Evolutionary conservation across 2,888 invertebrate genomes (phyloP), one percentile per base, ranked within the genome.

Genomic region (Helleia helle): DNA sequence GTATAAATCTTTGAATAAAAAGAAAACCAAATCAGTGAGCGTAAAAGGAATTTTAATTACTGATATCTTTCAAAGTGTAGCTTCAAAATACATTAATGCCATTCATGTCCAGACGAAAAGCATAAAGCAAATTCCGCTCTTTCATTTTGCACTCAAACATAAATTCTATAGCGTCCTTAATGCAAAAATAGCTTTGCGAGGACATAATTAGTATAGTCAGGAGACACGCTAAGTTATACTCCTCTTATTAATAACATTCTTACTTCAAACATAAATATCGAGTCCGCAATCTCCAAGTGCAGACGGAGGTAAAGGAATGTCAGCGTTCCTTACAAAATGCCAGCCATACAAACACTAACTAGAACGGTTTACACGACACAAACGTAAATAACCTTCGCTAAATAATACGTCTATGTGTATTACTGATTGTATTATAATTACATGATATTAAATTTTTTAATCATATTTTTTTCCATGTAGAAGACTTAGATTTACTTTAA

Each of bases 171-270:
- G 49, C 51, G 30, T 22, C 28, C 24, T 24, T 22, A 40, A 38
- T 28, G 39, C 49, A 18, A 52, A 53, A 52, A 53, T 54, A 55
- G 45, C 52, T 12, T 43, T 41, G 44, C 38, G 44, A 42, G 43
- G 39, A 36, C 37, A 48, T 51, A 62, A 66, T 67, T 64, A 65
- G 60, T 58, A 48, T 48, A 54, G 55, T 49, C 48, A 50, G 49
- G 56, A 61, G 59, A 60, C 56, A 55, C 52, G 55, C 49, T 55
- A 51, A 54, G 52, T 49, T 48, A 42, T 38, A 31, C 28, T 60
- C 48, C 44, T 51, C 46, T 55, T 56, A 58, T 55, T 59, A 50
- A 57, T 57, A 49, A 50, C 52, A 63, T 56, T 58, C 58, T 53
- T 55, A 50, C 38, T 49, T 48, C 50, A 46, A 47, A 52, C 46